Percentiles rank a stretch among this genome's conserved stretches.
Evolutionary conservation across 1,140 invertebrate genomes (phyloP).

Genomic region (Diorhabda sublineata): DNA sequence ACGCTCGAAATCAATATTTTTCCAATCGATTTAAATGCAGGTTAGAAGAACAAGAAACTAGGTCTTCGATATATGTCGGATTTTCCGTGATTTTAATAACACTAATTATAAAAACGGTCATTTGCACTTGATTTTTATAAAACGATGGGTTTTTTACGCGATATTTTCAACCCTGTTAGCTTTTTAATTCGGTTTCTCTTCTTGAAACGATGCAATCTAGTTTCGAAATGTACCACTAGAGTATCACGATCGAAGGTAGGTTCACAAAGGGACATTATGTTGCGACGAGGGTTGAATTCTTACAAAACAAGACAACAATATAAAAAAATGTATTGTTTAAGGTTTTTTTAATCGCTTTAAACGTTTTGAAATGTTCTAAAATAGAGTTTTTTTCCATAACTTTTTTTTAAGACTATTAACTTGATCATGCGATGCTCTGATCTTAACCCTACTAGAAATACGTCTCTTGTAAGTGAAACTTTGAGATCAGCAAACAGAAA

Average conservation of each 20-base stretch:
- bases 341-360: too few species aligned
- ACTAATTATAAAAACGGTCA: background rate
- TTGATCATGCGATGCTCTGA: too few species aligned
- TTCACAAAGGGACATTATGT: conserved; percentile 25
- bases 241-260: conserved; percentile 21
- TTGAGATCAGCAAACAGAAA: too few species aligned
- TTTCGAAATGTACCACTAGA: conserved; percentile 36
- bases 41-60: conserved; percentile 28
- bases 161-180: conserved; percentile 9
- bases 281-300: background rate
- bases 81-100: conserved; percentile 13
- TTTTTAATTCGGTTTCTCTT: conserved; percentile 34
- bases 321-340: too few species aligned
- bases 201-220: conserved; percentile 35
- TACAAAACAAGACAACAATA: too few species aligned
- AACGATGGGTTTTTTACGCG: conserved; percentile 3
- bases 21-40: conserved; percentile 40
- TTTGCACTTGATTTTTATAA: conserved; percentile 7
- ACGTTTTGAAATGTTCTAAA: too few species aligned
- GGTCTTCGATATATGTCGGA: conserved; percentile 4
- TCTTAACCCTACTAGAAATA: too few species aligned
- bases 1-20: conserved; percentile 41
- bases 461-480: too few species aligned
- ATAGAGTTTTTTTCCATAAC: too few species aligned
- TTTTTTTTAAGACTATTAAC: too few species aligned